Evolutionary conservation across 1,140 invertebrate species (phyloP), one percentile per base, ranked within the genome.

Genomic region (honey bee (Apis mellifera)): DNA sequence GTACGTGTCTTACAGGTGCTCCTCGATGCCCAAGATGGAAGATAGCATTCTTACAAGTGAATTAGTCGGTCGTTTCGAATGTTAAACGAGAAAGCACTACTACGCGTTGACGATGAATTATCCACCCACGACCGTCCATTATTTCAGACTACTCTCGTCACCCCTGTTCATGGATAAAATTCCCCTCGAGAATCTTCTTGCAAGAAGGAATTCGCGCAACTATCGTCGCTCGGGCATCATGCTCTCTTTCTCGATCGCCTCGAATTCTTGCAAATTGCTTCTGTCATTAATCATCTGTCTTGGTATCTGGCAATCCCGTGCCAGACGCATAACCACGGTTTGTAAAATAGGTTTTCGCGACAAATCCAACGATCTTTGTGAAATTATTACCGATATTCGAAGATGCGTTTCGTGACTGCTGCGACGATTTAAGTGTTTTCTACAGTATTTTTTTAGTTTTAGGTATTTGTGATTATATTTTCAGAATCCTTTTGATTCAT

Each of bases 61-160:
- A 72, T 84, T 76, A 81, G 42, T 48, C 26, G 54, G 48, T 26
- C 65, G 52, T 84, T 72, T 55, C 57, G 83, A 52, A 71, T 59
- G 78, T 73, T 84, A 77, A 73, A 80, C 54, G 60, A 73, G 70
- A 72, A 64, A 42, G 32, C 32, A 21, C 72, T 82, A 68, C 52
- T 32, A 55, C 55, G 62, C 55, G 62, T 21, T 52, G 50, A 64
- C 64, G 87, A 87, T 87, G 82, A 87, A 86, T 69, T 81, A 82
- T 70, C 19, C 55, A 66, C 72, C 78, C 26, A 57, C 50, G 83
- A 54, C 78, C 78, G 79, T 80, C 79, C 71, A 88, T 88, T 87
- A 88, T 88, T 88, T 88, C 65, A 55, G 72, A 87, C 79, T 83
- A 42, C 32, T 7, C 32, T 42, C 62, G 72, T 85, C 83, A 80